Evolutionary conservation across 92 coral and sea anemone species (phyloP).

Genomic region (Porites divaricata): DNA sequence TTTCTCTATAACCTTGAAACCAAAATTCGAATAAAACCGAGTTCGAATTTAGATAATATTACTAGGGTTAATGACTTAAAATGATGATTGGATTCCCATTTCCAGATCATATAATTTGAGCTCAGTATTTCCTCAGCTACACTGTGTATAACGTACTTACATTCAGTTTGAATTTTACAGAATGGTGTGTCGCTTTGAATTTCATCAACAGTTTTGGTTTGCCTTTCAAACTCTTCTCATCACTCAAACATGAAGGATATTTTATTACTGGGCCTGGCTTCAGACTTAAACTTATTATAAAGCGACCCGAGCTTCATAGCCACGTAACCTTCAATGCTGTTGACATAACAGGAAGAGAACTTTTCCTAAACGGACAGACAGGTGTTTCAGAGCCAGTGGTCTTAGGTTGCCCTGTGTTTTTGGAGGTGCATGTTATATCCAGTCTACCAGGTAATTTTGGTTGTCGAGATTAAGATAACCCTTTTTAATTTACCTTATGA

Average conservation of each 20-base stretch:
- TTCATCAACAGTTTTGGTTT: slow-evolving; percentile 21
- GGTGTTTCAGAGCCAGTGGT: neutral
- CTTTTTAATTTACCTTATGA: too few species aligned
- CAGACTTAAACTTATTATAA: slow-evolving; percentile 24
- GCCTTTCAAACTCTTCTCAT: slow-evolving; percentile 14
- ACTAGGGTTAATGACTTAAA: too few species aligned
- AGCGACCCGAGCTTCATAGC: slow-evolving; percentile 30
- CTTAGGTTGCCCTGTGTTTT: neutral
- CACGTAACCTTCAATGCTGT: slow-evolving; percentile 29
- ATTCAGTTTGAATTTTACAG: slow-evolving; percentile 32
- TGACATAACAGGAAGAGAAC: neutral
- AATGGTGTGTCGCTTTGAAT: slow-evolving; percentile 61
- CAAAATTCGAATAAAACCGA: too few species aligned
- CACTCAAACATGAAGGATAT: slow-evolving; percentile 24
- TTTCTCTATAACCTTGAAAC: too few species aligned
- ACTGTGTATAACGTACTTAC: too few species aligned
- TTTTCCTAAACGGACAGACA: neutral
- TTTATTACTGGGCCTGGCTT: slow-evolving; percentile 35
- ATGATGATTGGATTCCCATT: neutral
- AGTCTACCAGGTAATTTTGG: neutral
- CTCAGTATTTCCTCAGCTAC: neutral
- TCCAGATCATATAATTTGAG: neutral
- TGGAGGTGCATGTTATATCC: slow-evolving; percentile 1
- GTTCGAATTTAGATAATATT: too few species aligned
- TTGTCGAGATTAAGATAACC: too few species aligned